Conservation (phyloP, 2,113 vertebrate genomes). For the Thamnophis sirtalis region DNA sequence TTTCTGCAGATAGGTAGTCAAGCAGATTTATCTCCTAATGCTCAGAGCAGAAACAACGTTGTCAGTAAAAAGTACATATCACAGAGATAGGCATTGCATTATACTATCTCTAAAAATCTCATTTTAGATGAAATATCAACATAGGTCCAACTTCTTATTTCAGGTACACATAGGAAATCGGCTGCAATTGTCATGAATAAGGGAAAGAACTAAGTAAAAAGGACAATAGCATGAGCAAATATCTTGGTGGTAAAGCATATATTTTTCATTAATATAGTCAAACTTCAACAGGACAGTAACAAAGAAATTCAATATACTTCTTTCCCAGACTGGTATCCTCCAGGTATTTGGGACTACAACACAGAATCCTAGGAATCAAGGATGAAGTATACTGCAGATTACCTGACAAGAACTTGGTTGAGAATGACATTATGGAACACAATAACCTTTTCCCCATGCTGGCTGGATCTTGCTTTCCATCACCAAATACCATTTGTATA, state of each 20-base stretch:
- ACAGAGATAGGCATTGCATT: background rate
- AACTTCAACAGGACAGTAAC: background rate
- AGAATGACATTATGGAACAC: background rate
- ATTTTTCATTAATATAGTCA: background rate
- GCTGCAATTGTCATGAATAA: background rate
- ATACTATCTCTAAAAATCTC: background rate
- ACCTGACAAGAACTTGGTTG: background rate
- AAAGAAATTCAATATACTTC: background rate
- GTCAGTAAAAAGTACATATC: background rate
- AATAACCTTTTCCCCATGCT: background rate
- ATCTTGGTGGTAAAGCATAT: background rate
- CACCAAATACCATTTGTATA: background rate
- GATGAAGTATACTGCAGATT: background rate
- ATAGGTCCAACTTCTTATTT: background rate
- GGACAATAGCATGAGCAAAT: background rate
- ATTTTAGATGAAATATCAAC: background rate
- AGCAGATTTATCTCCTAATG: background rate
- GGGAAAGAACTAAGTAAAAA: background rate
- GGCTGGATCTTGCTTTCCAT: background rate
- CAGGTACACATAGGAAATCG: background rate
- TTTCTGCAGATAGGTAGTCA: background rate
- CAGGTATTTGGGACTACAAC: background rate
- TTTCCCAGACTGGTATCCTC: background rate
- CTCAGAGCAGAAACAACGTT: background rate
- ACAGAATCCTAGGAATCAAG: background rate